A percentile compares a stretch with the other conserved stretches of the same genome.
Evolutionary conservation across 2,888 invertebrate species (phyloP).

Genomic region (Atrina japonica): DNA sequence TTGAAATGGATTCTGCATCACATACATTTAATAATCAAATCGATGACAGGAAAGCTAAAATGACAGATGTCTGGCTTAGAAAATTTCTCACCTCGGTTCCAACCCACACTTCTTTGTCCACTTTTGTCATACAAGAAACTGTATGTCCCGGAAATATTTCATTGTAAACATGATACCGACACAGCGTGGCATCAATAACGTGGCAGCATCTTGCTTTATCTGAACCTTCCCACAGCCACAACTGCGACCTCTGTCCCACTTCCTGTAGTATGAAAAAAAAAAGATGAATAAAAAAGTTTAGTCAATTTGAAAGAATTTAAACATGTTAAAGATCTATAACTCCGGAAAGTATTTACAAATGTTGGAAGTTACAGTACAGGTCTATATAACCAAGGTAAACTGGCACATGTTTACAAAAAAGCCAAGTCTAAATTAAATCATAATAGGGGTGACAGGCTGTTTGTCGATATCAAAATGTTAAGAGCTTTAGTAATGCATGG

Average conservation of each 20-base stretch:
- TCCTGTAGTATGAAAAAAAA: not conserved
- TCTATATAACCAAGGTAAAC: no score
- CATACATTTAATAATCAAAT: no score
- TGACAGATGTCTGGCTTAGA: no score
- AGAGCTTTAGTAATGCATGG: no score
- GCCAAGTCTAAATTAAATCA: no score
- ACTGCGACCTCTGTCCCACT: conserved; percentile 28
- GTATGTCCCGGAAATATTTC: conserved; percentile 52
- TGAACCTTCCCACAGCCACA: conserved; percentile 69
- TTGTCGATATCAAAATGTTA: no score
- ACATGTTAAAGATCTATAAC: conserved; percentile 1
- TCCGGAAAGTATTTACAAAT: no score
- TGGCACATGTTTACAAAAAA: no score
- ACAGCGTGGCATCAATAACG: conserved; percentile 61
- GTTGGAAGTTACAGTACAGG: no score
- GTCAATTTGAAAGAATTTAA: not conserved
- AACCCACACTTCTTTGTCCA: conserved; percentile 64
- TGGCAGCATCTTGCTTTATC: conserved; percentile 54
- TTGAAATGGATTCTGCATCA: no score
- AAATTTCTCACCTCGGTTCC: conserved; percentile 65
- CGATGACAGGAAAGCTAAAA: no score
- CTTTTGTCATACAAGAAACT: conserved; percentile 65
- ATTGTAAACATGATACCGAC: conserved; percentile 51
- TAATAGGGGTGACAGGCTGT: no score
- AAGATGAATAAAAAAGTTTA: not conserved